These are phyloP conservation scores for Anseranas semipalmata DNA, from an alignment of 2,113 vertebrate species.

Conservation along the genomic window DNA sequence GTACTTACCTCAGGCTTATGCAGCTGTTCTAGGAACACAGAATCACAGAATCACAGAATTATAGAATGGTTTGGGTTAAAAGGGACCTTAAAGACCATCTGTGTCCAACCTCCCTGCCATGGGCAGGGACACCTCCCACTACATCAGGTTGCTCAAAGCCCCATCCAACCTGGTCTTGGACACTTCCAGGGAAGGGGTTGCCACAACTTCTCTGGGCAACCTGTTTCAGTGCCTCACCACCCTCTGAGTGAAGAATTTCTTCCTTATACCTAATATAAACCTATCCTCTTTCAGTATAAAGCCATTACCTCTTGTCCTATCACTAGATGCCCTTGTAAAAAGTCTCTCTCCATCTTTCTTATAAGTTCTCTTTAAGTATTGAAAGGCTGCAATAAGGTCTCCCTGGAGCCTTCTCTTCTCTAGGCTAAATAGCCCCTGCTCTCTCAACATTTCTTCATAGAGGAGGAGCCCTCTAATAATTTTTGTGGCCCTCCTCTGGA, in stretches of 20 bases:
- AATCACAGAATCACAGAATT: not conserved
- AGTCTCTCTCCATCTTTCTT: no score
- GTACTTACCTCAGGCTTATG: fast-evolving
- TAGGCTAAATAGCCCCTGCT: not conserved
- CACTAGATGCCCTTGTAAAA: no score
- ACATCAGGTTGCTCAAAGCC: not conserved
- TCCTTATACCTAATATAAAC: no score
- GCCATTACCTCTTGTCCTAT: no score
- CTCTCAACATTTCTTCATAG: not conserved
- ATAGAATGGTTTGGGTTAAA: not conserved
- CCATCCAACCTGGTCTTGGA: no score
- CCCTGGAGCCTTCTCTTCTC: not conserved
- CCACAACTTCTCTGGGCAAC: no score
- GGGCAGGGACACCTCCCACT: not conserved
- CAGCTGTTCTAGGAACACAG: not conserved
- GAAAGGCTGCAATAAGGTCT: not conserved
- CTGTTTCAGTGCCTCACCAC: no score
- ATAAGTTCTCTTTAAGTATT: not conserved
- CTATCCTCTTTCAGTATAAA: no score
- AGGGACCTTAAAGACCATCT: not conserved
- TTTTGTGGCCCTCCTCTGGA: not conserved
- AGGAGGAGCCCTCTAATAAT: not conserved
- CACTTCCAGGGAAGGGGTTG: no score
- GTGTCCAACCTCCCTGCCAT: not conserved
- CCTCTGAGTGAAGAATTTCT: no score